phyloP scores from a whole-genome alignment of 1,140 invertebrate genomes.

The Pinna nobilis region DNA sequence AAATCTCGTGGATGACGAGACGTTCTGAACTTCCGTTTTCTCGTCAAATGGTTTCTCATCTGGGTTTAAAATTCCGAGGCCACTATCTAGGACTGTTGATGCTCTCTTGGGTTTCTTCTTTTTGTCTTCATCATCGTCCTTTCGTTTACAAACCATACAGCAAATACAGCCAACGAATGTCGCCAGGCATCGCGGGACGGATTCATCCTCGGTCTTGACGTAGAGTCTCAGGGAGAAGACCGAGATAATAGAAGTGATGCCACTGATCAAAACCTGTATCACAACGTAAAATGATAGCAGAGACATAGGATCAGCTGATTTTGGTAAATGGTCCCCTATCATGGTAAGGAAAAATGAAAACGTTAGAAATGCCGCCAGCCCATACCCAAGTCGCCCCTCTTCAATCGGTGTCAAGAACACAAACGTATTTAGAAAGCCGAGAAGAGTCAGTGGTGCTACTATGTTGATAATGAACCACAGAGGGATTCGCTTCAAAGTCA shows the following conservation, averaged over 20 bases:
- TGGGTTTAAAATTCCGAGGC: neutral
- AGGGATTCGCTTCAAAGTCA: constrained; percentile 18
- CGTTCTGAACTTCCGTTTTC: neutral
- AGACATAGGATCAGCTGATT: constrained; percentile 36
- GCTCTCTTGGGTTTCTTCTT: neutral
- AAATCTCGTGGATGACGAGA: constrained; percentile 31
- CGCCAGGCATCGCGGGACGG: constrained; percentile 15
- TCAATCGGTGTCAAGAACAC: constrained; percentile 33
- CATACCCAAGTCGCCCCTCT: constrained; percentile 36
- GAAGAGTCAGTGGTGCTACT: constrained; percentile 20
- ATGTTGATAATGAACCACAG: constrained; percentile 38
- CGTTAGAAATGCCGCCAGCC: constrained; percentile 36
- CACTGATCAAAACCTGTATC: constrained; percentile 25
- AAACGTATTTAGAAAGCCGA: constrained; percentile 32
- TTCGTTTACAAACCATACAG: constrained; percentile 28
- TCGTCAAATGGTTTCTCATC: neutral
- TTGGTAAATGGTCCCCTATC: constrained; percentile 29
- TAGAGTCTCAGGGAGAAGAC: constrained; percentile 35
- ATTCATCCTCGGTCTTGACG: constrained; percentile 22
- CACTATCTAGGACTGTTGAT: neutral
- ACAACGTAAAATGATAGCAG: constrained; percentile 32
- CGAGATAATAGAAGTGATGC: constrained; percentile 18
- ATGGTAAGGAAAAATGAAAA: constrained; percentile 39
- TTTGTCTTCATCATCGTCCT: constrained; percentile 1
- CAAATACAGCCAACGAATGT: constrained; percentile 28